Evolutionary conservation across 2,113 vertebrate species (phyloP).

Genomic region (Scortum barcoo): DNA sequence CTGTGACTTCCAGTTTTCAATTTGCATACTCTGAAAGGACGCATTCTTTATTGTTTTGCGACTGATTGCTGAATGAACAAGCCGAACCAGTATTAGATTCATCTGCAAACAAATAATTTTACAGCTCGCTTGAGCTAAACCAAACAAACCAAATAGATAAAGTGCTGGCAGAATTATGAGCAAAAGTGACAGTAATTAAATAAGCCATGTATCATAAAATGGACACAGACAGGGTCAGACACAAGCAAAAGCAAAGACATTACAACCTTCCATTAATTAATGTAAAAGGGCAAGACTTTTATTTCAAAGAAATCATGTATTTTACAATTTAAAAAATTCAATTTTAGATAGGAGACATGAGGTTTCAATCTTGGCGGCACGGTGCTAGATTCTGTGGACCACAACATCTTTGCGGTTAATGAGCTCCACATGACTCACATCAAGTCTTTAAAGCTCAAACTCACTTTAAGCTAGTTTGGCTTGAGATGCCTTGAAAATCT

Average conservation of each 20-base stretch:
- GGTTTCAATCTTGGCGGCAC: slow-evolving; percentile 57
- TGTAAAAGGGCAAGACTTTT: background rate
- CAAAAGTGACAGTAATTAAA: background rate
- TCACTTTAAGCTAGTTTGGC: slow-evolving; percentile 27
- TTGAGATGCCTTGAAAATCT: background rate
- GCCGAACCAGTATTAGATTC: background rate
- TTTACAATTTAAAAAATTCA: slow-evolving; percentile 14
- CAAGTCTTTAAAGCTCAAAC: slow-evolving; percentile 61
- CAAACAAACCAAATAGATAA: background rate
- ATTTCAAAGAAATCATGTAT: slow-evolving; percentile 11
- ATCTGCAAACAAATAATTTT: background rate
- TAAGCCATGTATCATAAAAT: background rate
- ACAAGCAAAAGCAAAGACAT: background rate
- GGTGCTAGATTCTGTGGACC: slow-evolving; percentile 27
- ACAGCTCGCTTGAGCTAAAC: background rate
- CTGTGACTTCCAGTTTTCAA: background rate
- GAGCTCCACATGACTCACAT: slow-evolving; percentile 71
- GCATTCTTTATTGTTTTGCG: slow-evolving; percentile 10
- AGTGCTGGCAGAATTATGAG: background rate
- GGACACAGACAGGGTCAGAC: background rate
- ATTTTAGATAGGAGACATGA: slow-evolving; percentile 58
- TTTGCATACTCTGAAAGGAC: slow-evolving; percentile 10
- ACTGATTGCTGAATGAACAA: slow-evolving; percentile 4
- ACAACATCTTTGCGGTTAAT: slow-evolving; percentile 58
- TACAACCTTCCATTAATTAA: background rate